phyloP scores from a whole-genome alignment of 2,113 vertebrate genomes.

The Aviceda subcristata region DNA sequence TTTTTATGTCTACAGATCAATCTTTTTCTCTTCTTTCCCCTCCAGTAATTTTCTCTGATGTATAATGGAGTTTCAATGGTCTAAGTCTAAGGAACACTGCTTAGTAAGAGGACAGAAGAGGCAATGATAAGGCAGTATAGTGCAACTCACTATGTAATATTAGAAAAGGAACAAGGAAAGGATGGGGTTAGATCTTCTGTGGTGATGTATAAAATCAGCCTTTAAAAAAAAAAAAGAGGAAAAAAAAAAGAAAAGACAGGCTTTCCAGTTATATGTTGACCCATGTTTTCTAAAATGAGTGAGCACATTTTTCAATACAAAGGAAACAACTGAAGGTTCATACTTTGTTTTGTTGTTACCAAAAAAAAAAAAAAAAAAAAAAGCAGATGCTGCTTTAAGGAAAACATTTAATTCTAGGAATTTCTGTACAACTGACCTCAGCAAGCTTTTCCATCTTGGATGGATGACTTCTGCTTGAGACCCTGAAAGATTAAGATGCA shows the following conservation, averaged over 20 bases:
- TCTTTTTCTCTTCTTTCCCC: slow-evolving; percentile 56
- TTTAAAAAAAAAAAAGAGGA: not conserved
- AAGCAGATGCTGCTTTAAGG: slow-evolving; percentile 66
- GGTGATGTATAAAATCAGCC: slow-evolving; percentile 25
- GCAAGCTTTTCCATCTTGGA: slow-evolving; percentile 67
- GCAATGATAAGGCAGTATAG: slow-evolving; percentile 67
- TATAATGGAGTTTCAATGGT: slow-evolving; percentile 54
- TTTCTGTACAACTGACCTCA: slow-evolving; percentile 66
- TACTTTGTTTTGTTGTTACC: not conserved
- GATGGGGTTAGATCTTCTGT: slow-evolving; percentile 43
- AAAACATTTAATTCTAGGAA: slow-evolving; percentile 68
- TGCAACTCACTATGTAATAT: slow-evolving; percentile 69
- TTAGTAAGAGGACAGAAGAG: slow-evolving; percentile 59
- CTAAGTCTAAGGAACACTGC: slow-evolving; percentile 61
- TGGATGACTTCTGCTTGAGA: slow-evolving; percentile 60
- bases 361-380: not conserved
- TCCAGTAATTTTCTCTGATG: slow-evolving; percentile 52
- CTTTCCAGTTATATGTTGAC: slow-evolving; percentile 71
- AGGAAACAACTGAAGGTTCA: slow-evolving; percentile 42
- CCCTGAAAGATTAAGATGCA: slow-evolving; percentile 68
- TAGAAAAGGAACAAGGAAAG: slow-evolving; percentile 52
- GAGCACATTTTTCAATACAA: slow-evolving; percentile 46
- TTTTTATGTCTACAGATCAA: slow-evolving; percentile 64
- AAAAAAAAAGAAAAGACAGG: not conserved
- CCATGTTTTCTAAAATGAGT: slow-evolving; percentile 54